Conservation (phyloP, 2,113 vertebrate genomes). For the Casuarius casuarius region DNA sequence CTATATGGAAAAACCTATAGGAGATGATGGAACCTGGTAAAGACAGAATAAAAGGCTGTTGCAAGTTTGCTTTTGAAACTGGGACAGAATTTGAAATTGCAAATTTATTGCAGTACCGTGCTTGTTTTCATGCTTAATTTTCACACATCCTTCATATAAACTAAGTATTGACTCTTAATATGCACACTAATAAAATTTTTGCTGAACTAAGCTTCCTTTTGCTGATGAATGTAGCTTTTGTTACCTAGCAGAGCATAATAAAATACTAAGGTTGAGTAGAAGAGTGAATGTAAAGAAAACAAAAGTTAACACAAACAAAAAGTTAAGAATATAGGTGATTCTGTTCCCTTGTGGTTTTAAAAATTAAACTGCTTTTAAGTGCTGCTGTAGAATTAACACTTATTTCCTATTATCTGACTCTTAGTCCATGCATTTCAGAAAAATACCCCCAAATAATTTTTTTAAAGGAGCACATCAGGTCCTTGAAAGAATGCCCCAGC, state of each 20-base stretch:
- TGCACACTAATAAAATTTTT: conserved; percentile 1
- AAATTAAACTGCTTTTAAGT: neutral
- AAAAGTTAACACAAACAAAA: neutral
- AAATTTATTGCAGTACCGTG: neutral
- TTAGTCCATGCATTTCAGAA: neutral
- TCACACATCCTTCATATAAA: neutral
- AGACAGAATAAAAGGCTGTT: neutral
- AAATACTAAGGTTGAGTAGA: neutral
- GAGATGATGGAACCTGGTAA: conserved; percentile 20
- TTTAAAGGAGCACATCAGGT: neutral
- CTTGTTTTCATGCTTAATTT: conserved; percentile 24
- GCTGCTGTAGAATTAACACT: neutral
- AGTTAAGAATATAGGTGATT: neutral
- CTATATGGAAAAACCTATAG: conserved; percentile 30
- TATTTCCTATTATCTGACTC: neutral
- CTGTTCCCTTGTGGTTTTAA: neutral
- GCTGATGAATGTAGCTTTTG: conserved; percentile 10
- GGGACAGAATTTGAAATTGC: neutral
- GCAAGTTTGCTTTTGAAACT: neutral
- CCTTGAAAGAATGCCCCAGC: neutral
- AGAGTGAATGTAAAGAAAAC: neutral
- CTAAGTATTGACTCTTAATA: neutral
- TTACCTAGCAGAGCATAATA: neutral
- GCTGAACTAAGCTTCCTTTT: neutral
- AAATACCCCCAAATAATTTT: neutral